Evolutionary conservation across 2,797 vertebrate genomes (phyloP).

Genomic region (Cyprinodon diabolis): DNA sequence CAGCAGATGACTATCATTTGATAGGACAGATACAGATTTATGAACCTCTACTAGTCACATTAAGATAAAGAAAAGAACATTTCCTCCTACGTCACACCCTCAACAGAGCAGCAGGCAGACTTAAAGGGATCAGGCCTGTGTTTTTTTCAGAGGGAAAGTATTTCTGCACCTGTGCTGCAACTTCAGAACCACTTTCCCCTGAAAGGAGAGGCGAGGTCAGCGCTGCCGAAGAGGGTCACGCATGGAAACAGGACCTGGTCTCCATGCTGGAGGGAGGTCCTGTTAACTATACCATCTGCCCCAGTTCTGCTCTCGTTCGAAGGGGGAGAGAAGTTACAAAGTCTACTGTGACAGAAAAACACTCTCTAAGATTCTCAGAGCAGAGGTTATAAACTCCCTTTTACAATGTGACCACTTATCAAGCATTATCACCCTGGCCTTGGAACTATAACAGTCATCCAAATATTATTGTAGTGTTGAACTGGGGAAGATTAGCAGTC

Average conservation of each 20-base stretch:
- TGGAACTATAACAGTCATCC: constrained; percentile 54
- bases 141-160: constrained; percentile 52
- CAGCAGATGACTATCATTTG: background rate
- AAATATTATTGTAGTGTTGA: constrained; percentile 66
- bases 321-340: constrained; percentile 26
- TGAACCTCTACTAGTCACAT: constrained; percentile 13
- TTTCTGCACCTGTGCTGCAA: constrained; percentile 71
- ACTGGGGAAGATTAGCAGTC: constrained; percentile 47
- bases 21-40: constrained; percentile 24
- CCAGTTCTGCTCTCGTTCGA: constrained; percentile 18
- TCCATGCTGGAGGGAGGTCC: constrained; percentile 43
- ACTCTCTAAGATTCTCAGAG: constrained; percentile 15
- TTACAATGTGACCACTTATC: constrained; percentile 68
- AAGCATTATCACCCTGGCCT: constrained; percentile 60
- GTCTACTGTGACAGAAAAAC: constrained; percentile 25
- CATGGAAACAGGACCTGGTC: constrained; percentile 56
- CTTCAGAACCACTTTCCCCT: constrained; percentile 52
- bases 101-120: constrained; percentile 17
- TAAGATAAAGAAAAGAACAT: constrained; percentile 28
- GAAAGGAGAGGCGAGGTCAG: constrained; percentile 52
- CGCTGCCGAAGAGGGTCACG: constrained; percentile 57
- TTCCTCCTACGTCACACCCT: constrained; percentile 39
- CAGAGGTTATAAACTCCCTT: constrained; percentile 49
- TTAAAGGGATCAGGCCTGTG: constrained; percentile 45
- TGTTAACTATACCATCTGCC: constrained; percentile 62